phyloP scores from a whole-genome alignment of 92 coral and sea anemone species.

The Galaxea fascicularis region DNA sequence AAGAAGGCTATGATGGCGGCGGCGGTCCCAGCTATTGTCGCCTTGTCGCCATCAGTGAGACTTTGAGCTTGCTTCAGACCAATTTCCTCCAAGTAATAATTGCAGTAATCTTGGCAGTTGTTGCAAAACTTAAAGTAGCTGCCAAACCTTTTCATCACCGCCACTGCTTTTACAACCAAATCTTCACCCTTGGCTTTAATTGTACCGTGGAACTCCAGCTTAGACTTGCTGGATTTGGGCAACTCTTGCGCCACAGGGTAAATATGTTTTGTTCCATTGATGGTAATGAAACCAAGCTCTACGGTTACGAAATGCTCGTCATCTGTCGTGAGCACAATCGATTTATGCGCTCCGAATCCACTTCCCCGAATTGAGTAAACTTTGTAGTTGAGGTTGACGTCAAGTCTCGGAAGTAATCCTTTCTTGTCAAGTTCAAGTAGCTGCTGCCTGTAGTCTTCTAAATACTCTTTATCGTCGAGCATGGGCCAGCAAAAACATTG shows the following conservation, averaged over 20 bases:
- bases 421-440: conserved; percentile 10
- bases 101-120: conserved; percentile 74
- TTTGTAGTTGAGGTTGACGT: conserved; percentile 31
- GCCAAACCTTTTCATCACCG: conserved; percentile 63
- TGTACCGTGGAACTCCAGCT: conserved; percentile 50
- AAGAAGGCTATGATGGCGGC: conserved; percentile 18
- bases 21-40: conserved; percentile 11
- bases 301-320: conserved; percentile 60
- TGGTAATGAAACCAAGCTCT: conserved; percentile 57
- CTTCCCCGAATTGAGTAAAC: conserved; percentile 64
- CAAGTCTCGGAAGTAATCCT: conserved; percentile 45
- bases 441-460: conserved; percentile 37
- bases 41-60: conserved; percentile 54
- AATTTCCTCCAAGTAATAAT: conserved; percentile 58
- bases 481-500: conserved; percentile 66
- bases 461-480: conserved; percentile 44
- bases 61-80: conserved; percentile 52
- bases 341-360: conserved; percentile 63
- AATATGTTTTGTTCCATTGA: conserved; percentile 44
- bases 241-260: conserved; percentile 48
- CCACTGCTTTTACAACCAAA: conserved; percentile 56
- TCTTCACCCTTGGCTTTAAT: conserved; percentile 25
- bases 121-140: conserved; percentile 69
- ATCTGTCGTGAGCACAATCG: conserved; percentile 66
- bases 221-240: conserved; percentile 3